phyloP scores from a whole-genome alignment of 2,113 vertebrate genomes.

The Cinclus mexicanus region DNA sequence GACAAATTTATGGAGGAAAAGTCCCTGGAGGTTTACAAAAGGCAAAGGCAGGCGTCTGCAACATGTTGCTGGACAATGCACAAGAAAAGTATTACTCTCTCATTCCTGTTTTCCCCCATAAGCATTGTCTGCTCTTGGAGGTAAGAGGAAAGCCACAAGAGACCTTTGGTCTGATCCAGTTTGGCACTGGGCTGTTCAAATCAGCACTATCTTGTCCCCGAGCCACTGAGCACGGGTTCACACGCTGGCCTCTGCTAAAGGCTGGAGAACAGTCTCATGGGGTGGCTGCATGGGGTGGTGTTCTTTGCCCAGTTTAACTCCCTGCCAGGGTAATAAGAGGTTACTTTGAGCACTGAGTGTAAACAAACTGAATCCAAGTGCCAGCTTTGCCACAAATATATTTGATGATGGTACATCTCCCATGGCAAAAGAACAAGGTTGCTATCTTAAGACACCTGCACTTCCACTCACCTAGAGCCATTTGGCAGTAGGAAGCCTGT shows the following conservation, averaged over 20 bases:
- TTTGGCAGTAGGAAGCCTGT: background rate
- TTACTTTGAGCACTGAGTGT: background rate
- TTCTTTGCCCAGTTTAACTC: background rate
- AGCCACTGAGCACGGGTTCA: fast-evolving
- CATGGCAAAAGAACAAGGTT: background rate
- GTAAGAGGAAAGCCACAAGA: background rate
- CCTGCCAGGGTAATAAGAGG: background rate
- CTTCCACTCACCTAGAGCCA: background rate
- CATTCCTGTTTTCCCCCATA: background rate
- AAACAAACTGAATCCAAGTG: background rate
- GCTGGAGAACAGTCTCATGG: background rate
- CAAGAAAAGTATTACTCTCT: background rate
- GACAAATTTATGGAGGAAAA: conserved; percentile 54
- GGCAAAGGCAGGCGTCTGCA: background rate
- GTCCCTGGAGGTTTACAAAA: conserved; percentile 33
- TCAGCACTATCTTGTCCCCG: fast-evolving
- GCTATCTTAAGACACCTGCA: background rate
- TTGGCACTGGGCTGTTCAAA: background rate
- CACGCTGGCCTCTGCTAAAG: background rate
- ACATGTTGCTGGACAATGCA: background rate
- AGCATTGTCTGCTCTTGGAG: background rate
- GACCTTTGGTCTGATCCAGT: background rate
- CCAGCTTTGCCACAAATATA: background rate
- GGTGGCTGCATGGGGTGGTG: background rate
- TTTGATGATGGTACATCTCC: background rate